phyloP scores from a whole-genome alignment of 1,140 invertebrate genomes.

The Dendroctonus ponderosae region DNA sequence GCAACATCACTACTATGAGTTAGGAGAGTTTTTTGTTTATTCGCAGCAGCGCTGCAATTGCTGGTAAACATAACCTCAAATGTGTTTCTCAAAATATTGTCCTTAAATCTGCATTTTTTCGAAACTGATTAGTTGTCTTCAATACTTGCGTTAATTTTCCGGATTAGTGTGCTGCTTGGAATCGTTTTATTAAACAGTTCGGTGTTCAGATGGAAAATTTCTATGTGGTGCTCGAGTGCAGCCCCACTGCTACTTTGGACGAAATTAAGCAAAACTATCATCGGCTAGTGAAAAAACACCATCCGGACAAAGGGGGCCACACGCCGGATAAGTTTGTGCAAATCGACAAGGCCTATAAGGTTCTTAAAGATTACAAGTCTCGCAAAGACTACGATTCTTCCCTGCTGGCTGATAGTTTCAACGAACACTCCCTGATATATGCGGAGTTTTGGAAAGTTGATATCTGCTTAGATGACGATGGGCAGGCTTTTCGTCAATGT shows the following conservation, averaged over 20 bases:
- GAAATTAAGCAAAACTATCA: constrained; percentile 66
- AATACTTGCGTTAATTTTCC: too few relatives aligned
- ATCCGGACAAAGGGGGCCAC: constrained; percentile 62
- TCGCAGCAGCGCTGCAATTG: too few relatives aligned
- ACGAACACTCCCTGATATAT: constrained; percentile 57
- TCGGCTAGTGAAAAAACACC: constrained; percentile 57
- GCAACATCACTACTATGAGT: too few relatives aligned
- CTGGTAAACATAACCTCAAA: too few relatives aligned
- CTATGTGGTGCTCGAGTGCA: constrained; percentile 62
- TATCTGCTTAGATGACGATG: constrained; percentile 52
- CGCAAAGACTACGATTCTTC: constrained; percentile 61
- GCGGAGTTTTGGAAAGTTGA: constrained; percentile 56
- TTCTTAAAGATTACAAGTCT: constrained; percentile 55
- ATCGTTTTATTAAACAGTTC: neutral
- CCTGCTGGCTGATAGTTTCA: constrained; percentile 54
- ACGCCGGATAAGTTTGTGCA: constrained; percentile 52
- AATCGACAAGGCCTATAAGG: constrained; percentile 64
- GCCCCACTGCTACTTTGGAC: constrained; percentile 54
- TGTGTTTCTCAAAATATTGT: too few relatives aligned
- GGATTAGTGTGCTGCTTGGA: too few relatives aligned
- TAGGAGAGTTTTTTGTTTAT: too few relatives aligned
- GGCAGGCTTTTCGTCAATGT: constrained; percentile 57
- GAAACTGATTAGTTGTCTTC: too few relatives aligned
- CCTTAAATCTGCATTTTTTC: too few relatives aligned
- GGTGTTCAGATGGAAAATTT: constrained; percentile 48